Evolutionary conservation across 2,888 invertebrate genomes (phyloP), one percentile per base, ranked within the genome.

Genomic region (Cacoxenus indagator): DNA sequence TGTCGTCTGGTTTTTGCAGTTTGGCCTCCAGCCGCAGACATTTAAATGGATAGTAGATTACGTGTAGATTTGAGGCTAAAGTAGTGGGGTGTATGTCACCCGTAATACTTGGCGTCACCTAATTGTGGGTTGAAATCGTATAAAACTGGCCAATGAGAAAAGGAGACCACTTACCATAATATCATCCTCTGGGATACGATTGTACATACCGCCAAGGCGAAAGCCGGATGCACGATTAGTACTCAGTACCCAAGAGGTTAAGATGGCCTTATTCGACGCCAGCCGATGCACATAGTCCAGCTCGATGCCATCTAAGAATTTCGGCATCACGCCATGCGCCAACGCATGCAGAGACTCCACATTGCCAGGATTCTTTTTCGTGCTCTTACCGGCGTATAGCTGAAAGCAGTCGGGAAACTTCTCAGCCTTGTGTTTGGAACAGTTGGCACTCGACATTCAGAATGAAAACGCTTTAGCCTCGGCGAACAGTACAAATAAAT

Each of bases 11-110:
- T 51, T 83, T 83, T 67, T 88, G 87, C 66, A 87, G 69, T 6
- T 70, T 73, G 1, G 83, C 83, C 75, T 85, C 85, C 62, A 85
- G 9, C 43, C 85, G 83, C 11, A 85, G 64, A 3, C 77, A 74
- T 24, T 75, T 76, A 48, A 82, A 75, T 0, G 88, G 88, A 75
- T 85, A 85, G 68, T 86, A 88, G 0, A 86, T 59, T 2, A 87
- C 71, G 4, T 82, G 80, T 29, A 88, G 73, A 72, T 88, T 87
- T 54, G 87, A 84, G 0, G 88, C 83, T 68, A 88, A 72, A 8
- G 86, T 84, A 2, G 84, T 81, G 0, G 88, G 88, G 76, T 88
- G 86, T 43, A 88, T 86, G 69, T 88, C 87, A 1, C 87, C 87
- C 22, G 77, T 73, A 46, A 88, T 82, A 5, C 82, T 85, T 31